Evolutionary conservation across 2,797 vertebrate species (phyloP), one percentile per base, ranked within the genome.

Genomic region (Chelon auratus): DNA sequence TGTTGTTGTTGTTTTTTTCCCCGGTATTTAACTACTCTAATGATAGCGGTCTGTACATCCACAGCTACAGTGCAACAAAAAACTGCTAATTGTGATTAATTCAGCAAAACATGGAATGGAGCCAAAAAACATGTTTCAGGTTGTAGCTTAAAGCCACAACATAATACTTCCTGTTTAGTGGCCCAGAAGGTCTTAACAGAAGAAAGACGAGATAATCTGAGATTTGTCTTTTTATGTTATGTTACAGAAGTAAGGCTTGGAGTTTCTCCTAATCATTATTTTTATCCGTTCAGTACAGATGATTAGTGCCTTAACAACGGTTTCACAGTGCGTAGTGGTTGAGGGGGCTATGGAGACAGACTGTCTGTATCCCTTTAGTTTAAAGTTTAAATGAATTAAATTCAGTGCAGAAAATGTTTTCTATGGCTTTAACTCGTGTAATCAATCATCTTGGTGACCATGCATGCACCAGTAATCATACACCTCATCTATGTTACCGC

Each of bases 351-450:
- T 18, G 18, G 30, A 39, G 56, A 36, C 33, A 58, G 40, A 40
- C 5, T 55, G 59, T 65, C n/a, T 53, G 18, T 30, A 8, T 80
- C 62, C 57, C 51, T 84, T 78, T 71, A 47, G 53, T 68, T 26
- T 73, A 40, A 62, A n/a, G 22, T 53, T 68, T 40, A 1, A 61
- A 33, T 58, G 17, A 76, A 83, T 78, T 69, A 62, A 30, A 61
- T 33, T 72, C 61, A 86, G 88, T 86, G 87, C 88, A 85, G 52
- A 77, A 66, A 76, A 64, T 20, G 53, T 66, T 91, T 48, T 76
- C 80, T 92, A 90, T 87, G 94, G 92, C 84, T 95, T 89, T 5
- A 83, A 59, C 61, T 79, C 86, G 84, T 90, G 86, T 91, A 81
- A 85, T 83, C 71, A 76, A 77, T 77, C 56, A 48, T 74, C 77